Conservation (phyloP, 2,113 vertebrate genomes). For the Nothoprocta pentlandii region DNA sequence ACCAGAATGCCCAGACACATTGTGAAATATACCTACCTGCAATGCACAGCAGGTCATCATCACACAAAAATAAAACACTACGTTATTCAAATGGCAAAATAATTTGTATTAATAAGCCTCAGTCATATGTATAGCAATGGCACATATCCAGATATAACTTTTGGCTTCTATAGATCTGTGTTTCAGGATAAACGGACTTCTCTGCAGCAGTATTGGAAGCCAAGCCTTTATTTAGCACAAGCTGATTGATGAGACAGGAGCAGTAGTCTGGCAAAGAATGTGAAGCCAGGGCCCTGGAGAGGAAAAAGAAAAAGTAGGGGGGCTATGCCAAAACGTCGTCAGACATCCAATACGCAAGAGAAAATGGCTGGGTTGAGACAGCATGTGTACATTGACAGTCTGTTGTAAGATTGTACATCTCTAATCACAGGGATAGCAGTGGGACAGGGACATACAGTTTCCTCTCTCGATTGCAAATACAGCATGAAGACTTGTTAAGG, state of each 20-base stretch:
- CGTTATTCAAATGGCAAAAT: background rate
- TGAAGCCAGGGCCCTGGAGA: background rate
- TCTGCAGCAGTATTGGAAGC: background rate
- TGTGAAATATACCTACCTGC: background rate
- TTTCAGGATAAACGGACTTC: background rate
- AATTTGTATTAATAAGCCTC: background rate
- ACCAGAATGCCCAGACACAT: background rate
- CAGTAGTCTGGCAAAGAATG: background rate
- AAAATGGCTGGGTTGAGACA: background rate
- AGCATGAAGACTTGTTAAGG: background rate
- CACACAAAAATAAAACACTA: background rate
- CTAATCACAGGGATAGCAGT: background rate
- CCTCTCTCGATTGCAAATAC: background rate
- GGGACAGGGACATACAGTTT: background rate
- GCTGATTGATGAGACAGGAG: background rate
- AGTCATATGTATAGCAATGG: background rate
- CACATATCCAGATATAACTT: background rate
- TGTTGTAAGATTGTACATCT: background rate
- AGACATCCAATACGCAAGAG: background rate
- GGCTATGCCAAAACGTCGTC: background rate
- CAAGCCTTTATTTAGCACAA: background rate
- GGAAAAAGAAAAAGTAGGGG: background rate
- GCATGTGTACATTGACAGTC: accelerated
- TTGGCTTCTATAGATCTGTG: background rate
- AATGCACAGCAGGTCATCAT: background rate